Conservation (phyloP, 2,888 invertebrate species). For the Syritta pipiens region DNA sequence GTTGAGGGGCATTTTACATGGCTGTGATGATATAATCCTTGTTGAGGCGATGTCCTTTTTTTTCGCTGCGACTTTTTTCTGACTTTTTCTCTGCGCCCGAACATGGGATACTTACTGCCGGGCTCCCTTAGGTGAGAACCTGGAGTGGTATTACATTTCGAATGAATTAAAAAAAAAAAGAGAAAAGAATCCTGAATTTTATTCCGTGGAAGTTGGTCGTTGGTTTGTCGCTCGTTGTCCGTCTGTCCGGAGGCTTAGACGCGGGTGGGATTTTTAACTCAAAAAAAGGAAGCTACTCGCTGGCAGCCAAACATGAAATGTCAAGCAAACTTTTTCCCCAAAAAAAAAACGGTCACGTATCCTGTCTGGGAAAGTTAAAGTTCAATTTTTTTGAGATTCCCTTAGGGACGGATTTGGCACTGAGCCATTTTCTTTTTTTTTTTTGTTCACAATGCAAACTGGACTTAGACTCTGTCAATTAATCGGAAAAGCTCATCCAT, state of each 20-base stretch:
- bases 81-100: not conserved
- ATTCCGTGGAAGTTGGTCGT: too few species aligned
- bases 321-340: not conserved
- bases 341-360: not conserved
- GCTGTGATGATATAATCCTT: constrained; percentile 56
- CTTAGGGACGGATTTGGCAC: not conserved
- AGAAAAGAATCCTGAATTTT: not conserved
- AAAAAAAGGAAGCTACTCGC: too few species aligned
- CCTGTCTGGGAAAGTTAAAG: not conserved
- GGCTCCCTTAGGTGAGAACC: constrained; percentile 20
- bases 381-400: not conserved
- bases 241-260: too few species aligned
- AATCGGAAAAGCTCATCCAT: too few species aligned
- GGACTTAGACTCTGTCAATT: too few species aligned
- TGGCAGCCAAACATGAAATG: not conserved
- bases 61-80: not conserved
- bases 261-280: too few species aligned
- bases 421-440: too few species aligned
- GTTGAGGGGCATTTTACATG: constrained; percentile 46
- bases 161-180: constrained; percentile 42
- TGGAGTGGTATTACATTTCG: constrained; percentile 40
- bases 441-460: too few species aligned
- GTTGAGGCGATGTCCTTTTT: constrained; percentile 53
- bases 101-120: not conserved
- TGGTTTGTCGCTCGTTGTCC: too few species aligned